Percentiles rank a stretch among this genome's conserved stretches.
Conservation (phyloP, 2,888 invertebrate species). For the Lithophane socia region DNA sequence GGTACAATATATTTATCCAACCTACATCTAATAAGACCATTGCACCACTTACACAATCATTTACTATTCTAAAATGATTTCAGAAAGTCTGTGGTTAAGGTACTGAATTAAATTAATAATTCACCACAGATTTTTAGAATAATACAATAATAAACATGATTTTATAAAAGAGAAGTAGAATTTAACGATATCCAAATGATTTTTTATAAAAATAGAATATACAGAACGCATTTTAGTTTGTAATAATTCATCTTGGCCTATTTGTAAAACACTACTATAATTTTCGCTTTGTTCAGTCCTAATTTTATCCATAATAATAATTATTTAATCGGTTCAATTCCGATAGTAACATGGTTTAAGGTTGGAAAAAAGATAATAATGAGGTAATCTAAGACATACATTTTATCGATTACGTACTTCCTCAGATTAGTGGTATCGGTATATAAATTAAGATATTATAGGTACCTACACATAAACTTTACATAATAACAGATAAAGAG, state of each 20-base stretch:
- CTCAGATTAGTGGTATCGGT: conserved; percentile 46
- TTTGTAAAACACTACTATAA: conserved; percentile 49
- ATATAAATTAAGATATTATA: conserved; percentile 56
- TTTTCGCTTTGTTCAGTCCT: conserved; percentile 58
- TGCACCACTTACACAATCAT: conserved; percentile 29
- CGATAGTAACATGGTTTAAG: conserved; percentile 42
- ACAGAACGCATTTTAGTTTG: conserved; percentile 48
- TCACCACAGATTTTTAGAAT: conserved; percentile 46
- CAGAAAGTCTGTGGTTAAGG: too few relatives aligned
- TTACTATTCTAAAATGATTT: conserved; percentile 44
- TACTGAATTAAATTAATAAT: conserved; percentile 14
- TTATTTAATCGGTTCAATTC: conserved; percentile 49
- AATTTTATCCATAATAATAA: conserved; percentile 34
- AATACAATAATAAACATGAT: conserved; percentile 43
- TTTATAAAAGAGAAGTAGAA: conserved; percentile 53
- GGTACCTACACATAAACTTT: conserved; percentile 25
- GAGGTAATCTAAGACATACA: conserved; percentile 34
- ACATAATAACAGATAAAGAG: conserved; percentile 46
- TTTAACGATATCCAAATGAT: conserved; percentile 54
- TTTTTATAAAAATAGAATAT: conserved; percentile 61
- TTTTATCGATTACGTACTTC: conserved; percentile 48
- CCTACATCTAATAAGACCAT: conserved; percentile 51
- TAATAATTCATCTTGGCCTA: conserved; percentile 43
- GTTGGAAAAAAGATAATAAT: conserved; percentile 44
- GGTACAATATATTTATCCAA: conserved; percentile 45